Evolutionary conservation across 1,140 invertebrate species (phyloP), one percentile per base, ranked within the genome.

Genomic region (Drosophila kanapiae): DNA sequence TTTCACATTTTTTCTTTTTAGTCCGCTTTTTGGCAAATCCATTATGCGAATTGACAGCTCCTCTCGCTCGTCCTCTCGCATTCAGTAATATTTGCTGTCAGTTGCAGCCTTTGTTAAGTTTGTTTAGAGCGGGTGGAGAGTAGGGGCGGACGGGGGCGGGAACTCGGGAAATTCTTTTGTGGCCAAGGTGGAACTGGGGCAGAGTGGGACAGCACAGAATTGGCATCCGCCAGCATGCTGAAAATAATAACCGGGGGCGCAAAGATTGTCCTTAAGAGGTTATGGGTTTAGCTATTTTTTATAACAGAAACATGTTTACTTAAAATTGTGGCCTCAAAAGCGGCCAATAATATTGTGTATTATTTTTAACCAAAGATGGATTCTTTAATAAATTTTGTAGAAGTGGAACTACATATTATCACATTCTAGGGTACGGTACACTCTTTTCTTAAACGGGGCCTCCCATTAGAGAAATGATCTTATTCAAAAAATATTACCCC

Each of bases 31-130:
- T 85, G 84, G 83, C 81, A 91, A 91, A 91, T 85, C 83, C 88
- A 91, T 91, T 91, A 88, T 91, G 74, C 91, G 83, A 91, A 91
- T 91, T 91, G 88, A 91, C 88, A 91, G 83, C 84, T 86, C 76
- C 68, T 42, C 67, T 49, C 65, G 29, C 62, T 65, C 64, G 31
- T 49, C 43, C 62, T 65, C 27, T 23, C 67, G 18, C 31, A 14
- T 49, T 67, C 64, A 64, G 75, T 80, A 88, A 91, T 91, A 91
- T 91, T 91, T 84, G 81, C 88, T 91, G 88, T 91, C 88, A 91
- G 88, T 91, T 88, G 88, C 88, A 91, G 88, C 72, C 57, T 74
- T 90, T 90, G 82, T 83, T 82, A 59, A 62, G 70, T 78, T 86
- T 78, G 65, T 78, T 82, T 78, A 54, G 65, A 57, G 58, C 67